Percentiles rank a stretch among this genome's conserved stretches.
Conservation (phyloP, 2,888 invertebrate genomes). For the Acrobasis suavella region DNA sequence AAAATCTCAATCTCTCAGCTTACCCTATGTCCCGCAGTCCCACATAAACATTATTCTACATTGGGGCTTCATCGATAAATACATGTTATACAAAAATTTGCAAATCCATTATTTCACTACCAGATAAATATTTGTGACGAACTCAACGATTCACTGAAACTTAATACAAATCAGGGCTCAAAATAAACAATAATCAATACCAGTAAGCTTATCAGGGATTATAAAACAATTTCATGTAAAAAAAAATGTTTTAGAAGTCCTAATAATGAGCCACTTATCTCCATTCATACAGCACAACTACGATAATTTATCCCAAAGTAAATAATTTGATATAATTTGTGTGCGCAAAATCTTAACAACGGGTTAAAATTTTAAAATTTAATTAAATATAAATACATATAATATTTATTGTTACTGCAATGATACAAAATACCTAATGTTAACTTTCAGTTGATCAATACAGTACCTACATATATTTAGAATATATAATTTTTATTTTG, state of each 20-base stretch:
- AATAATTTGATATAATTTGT: conserved; percentile 12
- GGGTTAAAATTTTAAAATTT: conserved; percentile 12
- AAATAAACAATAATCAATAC: background rate
- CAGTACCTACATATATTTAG: conserved; percentile 17
- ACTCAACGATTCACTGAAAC: background rate
- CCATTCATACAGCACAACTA: conserved; percentile 6
- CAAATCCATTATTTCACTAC: conserved; percentile 5
- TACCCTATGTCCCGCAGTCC: conserved; percentile 7
- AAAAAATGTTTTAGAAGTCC: background rate
- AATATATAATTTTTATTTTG: conserved; percentile 17
- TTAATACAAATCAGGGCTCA: conserved; percentile 12
- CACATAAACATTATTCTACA: conserved; percentile 20
- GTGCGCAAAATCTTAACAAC: conserved; percentile 12
- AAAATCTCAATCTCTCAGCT: conserved; percentile 14
- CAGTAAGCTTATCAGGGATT: too few relatives aligned
- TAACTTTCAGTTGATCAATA: conserved; percentile 16
- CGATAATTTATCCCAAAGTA: conserved; percentile 13
- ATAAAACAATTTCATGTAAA: too few relatives aligned
- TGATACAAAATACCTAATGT: conserved; percentile 19
- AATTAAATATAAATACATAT: conserved; percentile 13
- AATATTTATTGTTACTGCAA: conserved; percentile 20
- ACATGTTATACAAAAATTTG: conserved; percentile 11
- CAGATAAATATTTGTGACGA: conserved; percentile 20
- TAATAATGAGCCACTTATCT: conserved; percentile 5
- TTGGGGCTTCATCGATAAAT: conserved; percentile 31